Evolutionary conservation across 2,888 invertebrate genomes (phyloP).

Genomic region (Orthosia gracilis): DNA sequence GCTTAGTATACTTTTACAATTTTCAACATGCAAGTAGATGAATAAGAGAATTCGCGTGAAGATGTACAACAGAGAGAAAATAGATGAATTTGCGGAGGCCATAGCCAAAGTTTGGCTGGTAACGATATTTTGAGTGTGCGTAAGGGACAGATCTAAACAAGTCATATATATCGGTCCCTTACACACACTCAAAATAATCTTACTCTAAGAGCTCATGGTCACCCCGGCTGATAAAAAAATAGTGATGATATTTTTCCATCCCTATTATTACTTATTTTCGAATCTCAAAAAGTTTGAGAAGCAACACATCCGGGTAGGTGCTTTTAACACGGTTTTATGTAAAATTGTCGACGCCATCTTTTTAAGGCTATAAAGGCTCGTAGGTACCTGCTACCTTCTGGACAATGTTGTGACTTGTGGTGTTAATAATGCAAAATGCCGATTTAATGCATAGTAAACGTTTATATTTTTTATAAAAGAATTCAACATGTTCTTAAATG

Average conservation of each 20-base stretch:
- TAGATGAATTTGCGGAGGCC: too few species aligned
- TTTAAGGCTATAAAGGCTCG: conserved; percentile 40
- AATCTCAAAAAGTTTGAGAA: conserved; percentile 53
- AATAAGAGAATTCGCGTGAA: too few species aligned
- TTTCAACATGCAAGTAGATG: too few species aligned
- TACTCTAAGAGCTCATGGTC: too few species aligned
- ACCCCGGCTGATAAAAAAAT: too few species aligned
- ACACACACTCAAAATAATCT: too few species aligned
- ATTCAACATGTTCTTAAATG: conserved; percentile 26
- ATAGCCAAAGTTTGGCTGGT: too few species aligned
- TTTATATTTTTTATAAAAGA: conserved; percentile 9
- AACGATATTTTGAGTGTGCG: too few species aligned
- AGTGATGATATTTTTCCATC: background rate
- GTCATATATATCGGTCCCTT: too few species aligned
- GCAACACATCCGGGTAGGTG: conserved; percentile 54
- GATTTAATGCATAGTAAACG: conserved; percentile 43
- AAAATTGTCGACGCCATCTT: conserved; percentile 35
- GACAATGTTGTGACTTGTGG: conserved; percentile 3
- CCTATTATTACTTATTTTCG: background rate
- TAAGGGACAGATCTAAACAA: too few species aligned
- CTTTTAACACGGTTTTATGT: conserved; percentile 41
- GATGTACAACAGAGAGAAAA: too few species aligned
- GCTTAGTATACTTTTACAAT: too few species aligned
- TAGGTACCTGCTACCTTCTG: background rate
- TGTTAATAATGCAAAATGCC: conserved; percentile 42